Base-by-base conservation (phyloP, 2,888 invertebrate species). In the Rhyacophila evoluta region DNA sequence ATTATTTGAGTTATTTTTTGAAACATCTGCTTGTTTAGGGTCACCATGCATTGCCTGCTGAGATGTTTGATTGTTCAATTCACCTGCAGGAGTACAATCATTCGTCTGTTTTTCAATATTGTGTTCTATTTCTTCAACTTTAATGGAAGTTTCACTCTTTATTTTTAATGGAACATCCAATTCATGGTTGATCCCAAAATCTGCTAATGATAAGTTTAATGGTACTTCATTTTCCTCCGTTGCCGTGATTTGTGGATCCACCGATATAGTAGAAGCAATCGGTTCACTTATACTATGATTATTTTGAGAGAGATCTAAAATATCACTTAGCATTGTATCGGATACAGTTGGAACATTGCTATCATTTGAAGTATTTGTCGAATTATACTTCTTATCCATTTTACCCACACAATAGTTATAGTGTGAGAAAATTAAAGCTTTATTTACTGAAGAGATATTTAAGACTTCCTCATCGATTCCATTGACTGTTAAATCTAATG, bases 391-490 rank as follows among this genome's bases (percentile, higher is more conserved):
- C 39, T 15, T 12, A 1, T 39, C 15, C n/a, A 39, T 39, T 39
- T 39, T 39, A 39, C 15, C 39, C n/a, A 39, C 5, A 2, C 39
- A 55, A 25, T 55, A 15, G 3, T 55, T 15, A 25, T 19, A 19
- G 25, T 55, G 55, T 2, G 25, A 15, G 0, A 55, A 2, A 55
- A 55, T 15, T 2, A 55, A 55, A 1, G 8, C 27, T 28, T 73
- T 73, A 39, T 73, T 73, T 27, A 29, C 39, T 2, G 27, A 25
- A 12, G 39, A 73, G 4, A 39, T 28, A 8, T 41, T 73, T 12
- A 73, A 38, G 15, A 73, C n/a, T 73, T 39, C 72, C 2, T 73
- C 41, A 27, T 73, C 12, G 2, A 39, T 39, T n/a, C 29, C 25
- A 15, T 70, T 5, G n/a, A 10, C 15, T 3, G 1, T 25, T 39